Evolutionary conservation across 2,797 vertebrate genomes (phyloP).

Genomic region (Aldrovandia affinis): DNA sequence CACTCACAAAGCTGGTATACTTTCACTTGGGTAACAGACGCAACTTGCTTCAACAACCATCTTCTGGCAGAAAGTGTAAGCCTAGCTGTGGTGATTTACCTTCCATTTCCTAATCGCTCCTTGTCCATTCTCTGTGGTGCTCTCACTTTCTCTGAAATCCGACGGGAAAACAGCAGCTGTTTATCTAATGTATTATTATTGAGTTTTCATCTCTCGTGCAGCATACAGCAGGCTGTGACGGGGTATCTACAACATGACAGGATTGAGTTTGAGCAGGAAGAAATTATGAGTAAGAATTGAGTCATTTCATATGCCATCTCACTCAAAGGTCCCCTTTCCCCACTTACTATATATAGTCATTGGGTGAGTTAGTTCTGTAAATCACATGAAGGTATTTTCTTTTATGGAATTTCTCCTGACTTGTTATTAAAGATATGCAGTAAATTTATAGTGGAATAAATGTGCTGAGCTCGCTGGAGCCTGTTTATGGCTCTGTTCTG

Average conservation of each 20-base stretch:
- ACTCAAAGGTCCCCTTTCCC: background rate
- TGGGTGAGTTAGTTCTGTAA: background rate
- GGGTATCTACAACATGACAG: background rate
- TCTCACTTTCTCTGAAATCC: background rate
- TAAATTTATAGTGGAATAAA: slow-evolving; percentile 15
- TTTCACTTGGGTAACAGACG: background rate
- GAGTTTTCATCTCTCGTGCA: background rate
- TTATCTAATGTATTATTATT: background rate
- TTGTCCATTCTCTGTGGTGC: background rate
- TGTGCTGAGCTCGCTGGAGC: background rate
- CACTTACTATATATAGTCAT: background rate
- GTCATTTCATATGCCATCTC: background rate
- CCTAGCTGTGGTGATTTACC: background rate
- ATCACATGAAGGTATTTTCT: background rate
- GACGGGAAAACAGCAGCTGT: background rate
- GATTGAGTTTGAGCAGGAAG: background rate
- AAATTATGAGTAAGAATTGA: background rate
- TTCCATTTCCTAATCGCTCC: background rate
- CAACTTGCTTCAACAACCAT: background rate
- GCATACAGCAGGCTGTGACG: background rate
- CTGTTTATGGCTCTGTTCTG: slow-evolving; percentile 4
- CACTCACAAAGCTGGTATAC: background rate
- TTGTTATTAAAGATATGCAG: slow-evolving; percentile 3
- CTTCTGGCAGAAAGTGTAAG: background rate
- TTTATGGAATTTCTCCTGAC: background rate